Conservation (phyloP, 64 coral and sea anemone species). For the Montipora capricornis region DNA sequence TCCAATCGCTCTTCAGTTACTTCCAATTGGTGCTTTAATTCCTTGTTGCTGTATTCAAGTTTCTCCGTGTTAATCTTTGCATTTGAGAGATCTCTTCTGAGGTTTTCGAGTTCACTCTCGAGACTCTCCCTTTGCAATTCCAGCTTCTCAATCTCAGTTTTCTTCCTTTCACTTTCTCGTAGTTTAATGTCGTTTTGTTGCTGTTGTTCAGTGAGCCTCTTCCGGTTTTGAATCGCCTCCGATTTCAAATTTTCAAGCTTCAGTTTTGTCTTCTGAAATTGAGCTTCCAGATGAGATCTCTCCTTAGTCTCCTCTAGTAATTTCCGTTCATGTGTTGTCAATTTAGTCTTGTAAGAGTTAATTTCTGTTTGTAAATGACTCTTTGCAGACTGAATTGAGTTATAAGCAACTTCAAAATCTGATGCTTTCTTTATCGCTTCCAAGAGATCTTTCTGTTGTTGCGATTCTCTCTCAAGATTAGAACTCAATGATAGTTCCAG, state of each 20-base stretch:
- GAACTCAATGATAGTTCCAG: slow-evolving; percentile 59
- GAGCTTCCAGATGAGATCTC: slow-evolving; percentile 41
- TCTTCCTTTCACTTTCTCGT: slow-evolving; percentile 18
- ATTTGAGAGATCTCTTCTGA: slow-evolving; percentile 42
- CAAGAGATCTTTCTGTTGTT: slow-evolving; percentile 83
- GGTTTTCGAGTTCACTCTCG: slow-evolving; percentile 78
- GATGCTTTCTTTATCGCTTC: slow-evolving; percentile 80
- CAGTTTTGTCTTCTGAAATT: slow-evolving; percentile 52
- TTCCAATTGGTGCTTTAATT: slow-evolving; percentile 57
- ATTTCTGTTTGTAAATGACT: slow-evolving; percentile 68
- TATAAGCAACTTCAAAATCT: slow-evolving; percentile 79
- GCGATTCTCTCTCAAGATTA: slow-evolving; percentile 69
- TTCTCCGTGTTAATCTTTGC: slow-evolving; percentile 30
- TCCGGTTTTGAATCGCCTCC: background rate
- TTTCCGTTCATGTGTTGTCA: slow-evolving; percentile 45
- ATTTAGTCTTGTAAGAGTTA: slow-evolving; percentile 55
- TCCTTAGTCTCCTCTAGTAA: slow-evolving; percentile 67
- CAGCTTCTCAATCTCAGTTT: slow-evolving; percentile 60
- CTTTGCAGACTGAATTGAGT: slow-evolving; percentile 54
- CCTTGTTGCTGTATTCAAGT: slow-evolving; percentile 52
- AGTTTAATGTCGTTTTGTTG: slow-evolving; percentile 18
- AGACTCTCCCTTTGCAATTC: slow-evolving; percentile 51
- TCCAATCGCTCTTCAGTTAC: slow-evolving; percentile 36
- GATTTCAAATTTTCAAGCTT: slow-evolving; percentile 37
- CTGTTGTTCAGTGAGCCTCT: slow-evolving; percentile 17